These are phyloP conservation scores for Ceyx melanurus DNA, from an alignment of 2,113 vertebrate genomes.

Conservation along the genomic window DNA sequence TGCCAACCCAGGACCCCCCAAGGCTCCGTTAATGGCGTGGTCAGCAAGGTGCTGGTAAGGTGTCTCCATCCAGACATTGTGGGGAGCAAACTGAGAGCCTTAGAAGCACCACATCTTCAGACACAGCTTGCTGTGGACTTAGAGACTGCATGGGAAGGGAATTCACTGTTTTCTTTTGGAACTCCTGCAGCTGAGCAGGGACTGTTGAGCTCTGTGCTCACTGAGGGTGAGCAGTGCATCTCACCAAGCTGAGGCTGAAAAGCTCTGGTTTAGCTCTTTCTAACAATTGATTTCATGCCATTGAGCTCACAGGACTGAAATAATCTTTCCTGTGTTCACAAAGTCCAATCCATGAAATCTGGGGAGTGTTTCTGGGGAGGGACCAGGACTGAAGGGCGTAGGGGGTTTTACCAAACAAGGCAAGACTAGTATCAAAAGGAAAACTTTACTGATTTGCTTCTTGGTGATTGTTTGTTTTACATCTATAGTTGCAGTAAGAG, in stretches of 20 bases:
- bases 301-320: neutral
- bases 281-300: neutral
- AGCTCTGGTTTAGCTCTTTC: neutral
- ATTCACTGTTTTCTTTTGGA: neutral
- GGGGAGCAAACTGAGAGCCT: neutral
- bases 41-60: neutral
- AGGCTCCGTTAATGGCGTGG: neutral
- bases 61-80: neutral
- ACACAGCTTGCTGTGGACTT: neutral
- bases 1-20: neutral
- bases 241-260: neutral
- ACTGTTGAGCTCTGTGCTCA: neutral
- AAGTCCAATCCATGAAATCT: neutral
- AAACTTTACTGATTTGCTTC: neutral
- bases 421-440: neutral
- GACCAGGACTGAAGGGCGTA: neutral
- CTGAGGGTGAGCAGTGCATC: neutral
- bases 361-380: fast-evolving
- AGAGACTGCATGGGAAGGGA: neutral
- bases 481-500: neutral
- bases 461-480: neutral
- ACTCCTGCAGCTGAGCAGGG: neutral
- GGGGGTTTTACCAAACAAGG: neutral
- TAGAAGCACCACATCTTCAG: neutral
- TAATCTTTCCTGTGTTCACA: neutral